These are phyloP conservation scores for Arctocebus calabarensis DNA, from an alignment of 2,797 vertebrate species.

Conservation along the genomic window DNA sequence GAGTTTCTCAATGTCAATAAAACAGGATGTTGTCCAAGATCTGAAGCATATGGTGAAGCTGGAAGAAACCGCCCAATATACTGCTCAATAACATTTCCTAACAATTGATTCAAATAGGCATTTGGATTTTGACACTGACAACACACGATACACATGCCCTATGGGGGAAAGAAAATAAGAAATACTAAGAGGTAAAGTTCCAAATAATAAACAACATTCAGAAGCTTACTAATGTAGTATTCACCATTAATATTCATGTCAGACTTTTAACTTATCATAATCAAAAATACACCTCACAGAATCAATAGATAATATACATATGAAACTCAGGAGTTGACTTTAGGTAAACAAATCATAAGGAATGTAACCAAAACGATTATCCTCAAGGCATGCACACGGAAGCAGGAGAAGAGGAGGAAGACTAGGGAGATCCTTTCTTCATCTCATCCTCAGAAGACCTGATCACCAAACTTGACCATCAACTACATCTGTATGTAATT, in stretches of 20 bases:
- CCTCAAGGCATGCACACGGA: neutral
- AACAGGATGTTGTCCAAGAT: constrained; percentile 93
- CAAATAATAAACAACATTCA: neutral
- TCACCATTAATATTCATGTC: neutral
- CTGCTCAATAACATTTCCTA: constrained; percentile 91
- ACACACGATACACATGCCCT: constrained; percentile 95
- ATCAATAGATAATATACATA: neutral
- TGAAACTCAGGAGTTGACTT: neutral
- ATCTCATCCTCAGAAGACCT: neutral
- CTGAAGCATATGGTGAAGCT: constrained; percentile 85
- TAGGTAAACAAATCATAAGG: neutral
- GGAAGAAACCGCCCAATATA: constrained; percentile 96
- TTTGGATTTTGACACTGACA: constrained; percentile 92
- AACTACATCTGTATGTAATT: neutral
- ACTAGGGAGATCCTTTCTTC: neutral
- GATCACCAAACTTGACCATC: neutral
- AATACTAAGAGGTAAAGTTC: constrained; percentile 32
- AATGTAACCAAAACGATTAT: neutral
- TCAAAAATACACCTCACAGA: neutral
- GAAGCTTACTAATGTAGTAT: constrained; percentile 2
- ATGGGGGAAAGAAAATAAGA: neutral
- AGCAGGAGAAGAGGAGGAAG: neutral
- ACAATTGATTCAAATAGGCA: constrained; percentile 93
- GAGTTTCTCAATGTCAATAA: constrained; percentile 91
- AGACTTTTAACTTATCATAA: constrained; percentile 21